Evolutionary conservation across 2,113 vertebrate genomes (phyloP).

Genomic region (Smithornis capensis): DNA sequence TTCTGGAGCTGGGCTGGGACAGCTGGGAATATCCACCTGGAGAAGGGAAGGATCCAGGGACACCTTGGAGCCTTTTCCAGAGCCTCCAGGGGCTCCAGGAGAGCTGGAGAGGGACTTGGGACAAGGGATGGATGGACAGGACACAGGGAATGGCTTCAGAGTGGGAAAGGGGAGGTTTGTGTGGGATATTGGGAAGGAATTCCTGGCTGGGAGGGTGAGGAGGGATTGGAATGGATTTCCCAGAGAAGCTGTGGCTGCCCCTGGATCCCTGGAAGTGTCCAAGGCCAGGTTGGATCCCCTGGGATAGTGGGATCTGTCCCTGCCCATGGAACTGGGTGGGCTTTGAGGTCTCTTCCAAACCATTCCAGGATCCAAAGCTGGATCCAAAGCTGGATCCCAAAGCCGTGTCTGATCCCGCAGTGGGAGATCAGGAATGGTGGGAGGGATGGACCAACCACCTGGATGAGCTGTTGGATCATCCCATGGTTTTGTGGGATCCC

Average conservation of each 20-base stretch:
- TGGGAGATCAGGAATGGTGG: no score
- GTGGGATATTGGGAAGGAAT: no score
- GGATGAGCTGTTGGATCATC: no score
- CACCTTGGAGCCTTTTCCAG: not conserved
- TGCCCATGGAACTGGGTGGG: not conserved
- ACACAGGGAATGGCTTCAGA: not conserved
- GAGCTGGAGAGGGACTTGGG: not conserved
- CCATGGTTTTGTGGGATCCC: no score
- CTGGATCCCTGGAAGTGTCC: not conserved
- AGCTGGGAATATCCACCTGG: not conserved
- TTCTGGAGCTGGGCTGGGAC: not conserved
- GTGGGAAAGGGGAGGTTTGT: not conserved
- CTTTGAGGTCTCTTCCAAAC: not conserved
- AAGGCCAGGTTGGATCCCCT: not conserved
- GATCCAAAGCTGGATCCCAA: no score
- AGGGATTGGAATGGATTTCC: not conserved
- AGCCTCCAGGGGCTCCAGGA: not conserved
- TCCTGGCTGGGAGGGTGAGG: no score
- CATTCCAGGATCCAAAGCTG: not conserved
- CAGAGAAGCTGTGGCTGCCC: not conserved
- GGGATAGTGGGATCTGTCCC: not conserved
- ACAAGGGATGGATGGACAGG: not conserved
- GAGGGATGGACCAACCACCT: no score
- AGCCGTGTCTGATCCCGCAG: no score
- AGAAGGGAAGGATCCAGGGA: not conserved